Evolutionary conservation across 2,113 vertebrate genomes (phyloP).

Genomic region (Periophthalmus modestus): DNA sequence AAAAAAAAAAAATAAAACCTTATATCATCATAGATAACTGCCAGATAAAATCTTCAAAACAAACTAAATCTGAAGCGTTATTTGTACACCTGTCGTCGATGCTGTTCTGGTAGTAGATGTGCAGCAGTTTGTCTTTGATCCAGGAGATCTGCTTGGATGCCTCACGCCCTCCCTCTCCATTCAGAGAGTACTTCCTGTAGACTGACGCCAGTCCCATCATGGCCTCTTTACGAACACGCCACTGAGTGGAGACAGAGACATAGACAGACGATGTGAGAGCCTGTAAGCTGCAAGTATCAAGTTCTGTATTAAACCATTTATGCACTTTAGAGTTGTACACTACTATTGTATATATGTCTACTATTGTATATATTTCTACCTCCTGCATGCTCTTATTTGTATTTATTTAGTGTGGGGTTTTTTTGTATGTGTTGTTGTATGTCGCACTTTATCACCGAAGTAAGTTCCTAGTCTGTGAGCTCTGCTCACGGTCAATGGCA

Average conservation of each 20-base stretch:
- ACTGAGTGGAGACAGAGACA: conserved; percentile 73
- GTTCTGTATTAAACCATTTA: background rate
- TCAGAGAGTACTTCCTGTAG: conserved; percentile 96
- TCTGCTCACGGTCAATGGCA: no score
- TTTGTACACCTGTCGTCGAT: conserved; percentile 90
- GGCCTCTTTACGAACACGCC: conserved; percentile 97
- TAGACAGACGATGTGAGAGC: background rate
- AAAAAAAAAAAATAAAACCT: no score
- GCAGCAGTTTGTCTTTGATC: conserved; percentile 98
- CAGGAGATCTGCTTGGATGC: conserved; percentile 97
- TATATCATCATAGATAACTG: no score
- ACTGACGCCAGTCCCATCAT: conserved; percentile 99
- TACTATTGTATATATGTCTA: no score
- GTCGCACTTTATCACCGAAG: no score
- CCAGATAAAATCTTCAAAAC: background rate
- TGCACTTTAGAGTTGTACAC: no score
- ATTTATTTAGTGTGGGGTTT: no score
- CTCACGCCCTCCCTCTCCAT: conserved; percentile 95
- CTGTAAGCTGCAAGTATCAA: background rate
- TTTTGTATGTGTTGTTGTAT: no score
- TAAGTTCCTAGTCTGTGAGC: no score
- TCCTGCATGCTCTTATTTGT: no score
- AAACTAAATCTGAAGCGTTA: background rate
- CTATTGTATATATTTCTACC: no score
- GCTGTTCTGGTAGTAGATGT: conserved; percentile 99